Evolutionary conservation across 2,888 invertebrate species (phyloP).

Genomic region (Perdita meconis): DNA sequence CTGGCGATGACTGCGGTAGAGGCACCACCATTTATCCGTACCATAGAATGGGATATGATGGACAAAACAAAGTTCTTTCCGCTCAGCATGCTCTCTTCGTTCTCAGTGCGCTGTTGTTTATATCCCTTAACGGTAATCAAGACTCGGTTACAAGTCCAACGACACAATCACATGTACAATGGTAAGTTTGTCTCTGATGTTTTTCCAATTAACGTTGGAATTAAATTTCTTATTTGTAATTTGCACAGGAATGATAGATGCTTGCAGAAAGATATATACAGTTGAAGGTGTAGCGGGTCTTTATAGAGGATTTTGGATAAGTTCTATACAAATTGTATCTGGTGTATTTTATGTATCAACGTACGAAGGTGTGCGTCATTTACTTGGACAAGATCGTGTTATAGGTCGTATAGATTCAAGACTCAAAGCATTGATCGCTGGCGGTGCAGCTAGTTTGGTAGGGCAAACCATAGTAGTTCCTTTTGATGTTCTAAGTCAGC

Average conservation of each 20-base stretch:
- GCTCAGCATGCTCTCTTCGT: conserved; percentile 94
- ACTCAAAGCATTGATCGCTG: conserved; percentile 93
- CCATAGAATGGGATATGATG: conserved; percentile 99
- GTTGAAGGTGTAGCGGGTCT: conserved; percentile 94
- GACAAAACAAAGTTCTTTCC: conserved; percentile 97
- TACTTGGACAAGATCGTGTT: conserved; percentile 87
- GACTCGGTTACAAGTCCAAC: conserved; percentile 95
- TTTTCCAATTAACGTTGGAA: not conserved
- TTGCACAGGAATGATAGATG: conserved; percentile 90
- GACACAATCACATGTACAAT: conserved; percentile 92
- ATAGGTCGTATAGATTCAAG: conserved; percentile 86
- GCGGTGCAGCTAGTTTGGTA: conserved; percentile 95
- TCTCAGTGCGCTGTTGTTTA: conserved; percentile 89
- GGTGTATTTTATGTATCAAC: conserved; percentile 97
- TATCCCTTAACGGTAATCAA: conserved; percentile 98
- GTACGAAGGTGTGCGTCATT: conserved; percentile 95
- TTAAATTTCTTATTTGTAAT: not conserved
- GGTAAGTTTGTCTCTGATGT: conserved; percentile 84
- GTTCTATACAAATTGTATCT: conserved; percentile 93
- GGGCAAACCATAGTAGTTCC: conserved; percentile 98
- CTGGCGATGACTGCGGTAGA: conserved; percentile 85
- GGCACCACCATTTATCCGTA: conserved; percentile 88
- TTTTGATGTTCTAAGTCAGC: conserved; percentile 98
- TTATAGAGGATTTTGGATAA: conserved; percentile 98
- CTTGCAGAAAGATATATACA: conserved; percentile 93